Percentiles rank a stretch among this genome's conserved stretches.
Conservation (phyloP, 1,140 invertebrate species). For the Euwallacea similis region DNA sequence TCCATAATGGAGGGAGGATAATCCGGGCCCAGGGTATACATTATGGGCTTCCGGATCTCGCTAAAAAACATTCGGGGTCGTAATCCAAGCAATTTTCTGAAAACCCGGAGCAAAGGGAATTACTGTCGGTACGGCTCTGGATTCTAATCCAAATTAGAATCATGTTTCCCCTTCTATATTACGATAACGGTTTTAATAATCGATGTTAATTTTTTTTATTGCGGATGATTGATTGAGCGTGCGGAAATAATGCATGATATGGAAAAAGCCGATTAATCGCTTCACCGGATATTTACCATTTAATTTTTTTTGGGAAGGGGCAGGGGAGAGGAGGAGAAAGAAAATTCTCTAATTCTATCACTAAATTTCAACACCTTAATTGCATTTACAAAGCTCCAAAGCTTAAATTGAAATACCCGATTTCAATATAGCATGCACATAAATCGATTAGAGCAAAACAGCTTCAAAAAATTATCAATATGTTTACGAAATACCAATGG, state of each 20-base stretch:
- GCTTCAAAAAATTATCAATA: too few species aligned
- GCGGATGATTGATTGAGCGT: conserved; percentile 24
- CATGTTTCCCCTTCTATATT: conserved; percentile 5
- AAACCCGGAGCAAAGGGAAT: not conserved
- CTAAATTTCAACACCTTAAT: too few species aligned
- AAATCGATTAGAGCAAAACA: too few species aligned
- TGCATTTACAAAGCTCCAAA: too few species aligned
- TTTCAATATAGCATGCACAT: too few species aligned
- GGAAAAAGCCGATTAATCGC: conserved; percentile 21
- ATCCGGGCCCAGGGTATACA: conserved; percentile 16
- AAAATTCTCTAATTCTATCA: too few species aligned
- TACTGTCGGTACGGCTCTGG: conserved; percentile 4
- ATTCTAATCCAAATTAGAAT: conserved; percentile 11
- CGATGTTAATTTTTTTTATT: conserved; percentile 29
- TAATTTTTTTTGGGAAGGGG: conserved; percentile 8
- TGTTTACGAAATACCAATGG: too few species aligned
- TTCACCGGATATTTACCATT: conserved; percentile 21
- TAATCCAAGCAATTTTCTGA: not conserved
- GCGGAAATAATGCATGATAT: conserved; percentile 19
- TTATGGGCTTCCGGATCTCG: conserved; percentile 25
- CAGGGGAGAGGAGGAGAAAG: not conserved
- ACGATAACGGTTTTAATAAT: conserved; percentile 23
- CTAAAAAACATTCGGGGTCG: conserved; percentile 10
- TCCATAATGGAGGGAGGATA: conserved; percentile 24
- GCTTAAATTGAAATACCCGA: too few species aligned